Base-by-base conservation (phyloP, 2,888 invertebrate genomes). In the Pilophorus perplexus region DNA sequence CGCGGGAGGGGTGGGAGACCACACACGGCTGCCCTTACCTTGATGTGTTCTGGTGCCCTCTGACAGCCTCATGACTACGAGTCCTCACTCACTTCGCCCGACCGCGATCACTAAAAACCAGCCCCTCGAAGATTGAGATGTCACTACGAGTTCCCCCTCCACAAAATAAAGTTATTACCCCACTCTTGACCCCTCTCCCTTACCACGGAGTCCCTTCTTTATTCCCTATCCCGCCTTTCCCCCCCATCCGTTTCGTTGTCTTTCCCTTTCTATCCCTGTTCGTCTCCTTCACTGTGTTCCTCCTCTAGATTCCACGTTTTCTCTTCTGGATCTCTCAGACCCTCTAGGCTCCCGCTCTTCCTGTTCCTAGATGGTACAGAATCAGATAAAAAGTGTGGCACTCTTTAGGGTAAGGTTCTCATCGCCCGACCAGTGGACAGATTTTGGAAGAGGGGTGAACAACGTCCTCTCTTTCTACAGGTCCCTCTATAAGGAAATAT, bases 41-140 rank as follows among this genome's bases (percentile, higher is more conserved):
- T 52, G 52, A 27, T 52, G 52, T 27, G 52, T 28, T 52, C 14
- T 28, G 14, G 18, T 25, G 52, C 52, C 28, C 52, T 52, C n/a
- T 18, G 52, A 52, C 27, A 28, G 28, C 28, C 28, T 52, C 52
- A 52, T 52, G 52, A 52, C 52, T 52, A 27, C 52, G 52, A 50
- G 52, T 25, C 52, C 28, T 52, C 52, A 52, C 52, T 52, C 52
- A 52, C 52, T 52, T 52, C 28, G 52, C 52, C 52, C 52, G 52
- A 52, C 27, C 52, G 28, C 52, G 52, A 52, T 28, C 52, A 52
- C 52, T 52, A 52, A 52, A n/a, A 52, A 52, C 52, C 52, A 52
- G 52, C 52, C 52, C 52, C 28, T 52, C 16, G 52, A 52, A 52
- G 52, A 52, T 52, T 52, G 52, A 52, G 52, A 52, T 52, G 52